A percentile compares a stretch with the other conserved stretches of the same genome.
Evolutionary conservation across 2,888 invertebrate genomes (phyloP).

Genomic region (Leucophenga montana): DNA sequence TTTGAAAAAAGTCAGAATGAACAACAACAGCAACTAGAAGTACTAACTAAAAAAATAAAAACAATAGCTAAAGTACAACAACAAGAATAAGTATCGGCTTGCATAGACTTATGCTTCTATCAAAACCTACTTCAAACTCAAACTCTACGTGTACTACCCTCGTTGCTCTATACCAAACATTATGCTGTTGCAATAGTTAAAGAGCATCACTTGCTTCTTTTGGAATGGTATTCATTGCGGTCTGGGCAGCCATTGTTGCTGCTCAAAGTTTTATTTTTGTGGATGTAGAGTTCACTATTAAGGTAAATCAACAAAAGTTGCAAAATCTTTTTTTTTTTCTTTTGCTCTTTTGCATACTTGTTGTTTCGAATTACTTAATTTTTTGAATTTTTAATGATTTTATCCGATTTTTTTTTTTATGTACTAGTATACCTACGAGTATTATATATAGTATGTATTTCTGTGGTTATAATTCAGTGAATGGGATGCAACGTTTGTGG

Average conservation of each 20-base stretch:
- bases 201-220: not conserved
- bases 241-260: not conserved
- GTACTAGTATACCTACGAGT: too few relatives aligned
- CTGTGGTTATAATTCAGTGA: not conserved
- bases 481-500: too few relatives aligned
- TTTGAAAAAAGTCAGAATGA: not conserved
- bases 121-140: not conserved
- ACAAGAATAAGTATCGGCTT: conserved; percentile 2
- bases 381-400: conserved; percentile 47
- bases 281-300: not conserved
- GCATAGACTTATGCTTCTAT: conserved; percentile 2
- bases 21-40: not conserved
- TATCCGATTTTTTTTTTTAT: conserved; percentile 39
- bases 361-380: conserved; percentile 36
- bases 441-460: not conserved
- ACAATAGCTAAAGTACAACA: not conserved
- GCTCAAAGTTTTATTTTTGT: conserved; percentile 3
- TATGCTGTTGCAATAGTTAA: not conserved
- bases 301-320: not conserved
- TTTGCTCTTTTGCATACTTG: not conserved
- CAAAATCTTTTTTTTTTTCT: not conserved
- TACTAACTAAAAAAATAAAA: not conserved
- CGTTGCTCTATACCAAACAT: conserved; percentile 28
- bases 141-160: not conserved
- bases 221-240: not conserved